A percentile compares a stretch with the other conserved stretches of the same genome.
phyloP scores from a whole-genome alignment of 1,140 invertebrate genomes.

The Papilio polyxenes region DNA sequence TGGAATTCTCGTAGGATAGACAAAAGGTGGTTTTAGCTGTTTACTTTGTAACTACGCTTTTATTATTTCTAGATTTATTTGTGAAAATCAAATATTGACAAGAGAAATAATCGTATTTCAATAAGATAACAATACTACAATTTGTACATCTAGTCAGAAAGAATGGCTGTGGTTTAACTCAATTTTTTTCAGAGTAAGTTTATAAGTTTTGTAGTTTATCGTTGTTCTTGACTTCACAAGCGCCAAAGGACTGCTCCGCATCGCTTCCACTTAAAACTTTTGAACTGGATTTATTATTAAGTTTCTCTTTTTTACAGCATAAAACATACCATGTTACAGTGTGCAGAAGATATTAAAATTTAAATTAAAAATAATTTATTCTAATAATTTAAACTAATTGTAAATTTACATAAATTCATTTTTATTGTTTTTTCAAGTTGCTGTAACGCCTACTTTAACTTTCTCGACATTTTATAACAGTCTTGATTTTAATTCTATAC shows the following conservation, averaged over 20 bases:
- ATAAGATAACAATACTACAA: neutral
- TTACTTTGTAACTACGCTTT: too few species aligned
- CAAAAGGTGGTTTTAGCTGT: too few species aligned
- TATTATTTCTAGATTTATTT: too few species aligned
- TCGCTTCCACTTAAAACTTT: constrained; percentile 27
- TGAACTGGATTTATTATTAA: constrained; percentile 20
- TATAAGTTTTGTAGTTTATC: constrained; percentile 26
- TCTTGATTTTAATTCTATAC: too few species aligned
- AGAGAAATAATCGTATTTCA: too few species aligned
- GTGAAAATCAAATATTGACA: too few species aligned
- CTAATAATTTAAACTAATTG: neutral
- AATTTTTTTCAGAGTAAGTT: neutral
- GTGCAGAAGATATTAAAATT: neutral
- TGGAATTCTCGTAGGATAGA: too few species aligned
- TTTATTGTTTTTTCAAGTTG: neutral
- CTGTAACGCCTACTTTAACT: too few species aligned
- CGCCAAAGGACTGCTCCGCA: constrained; percentile 18
- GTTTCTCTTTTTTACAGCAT: neutral
- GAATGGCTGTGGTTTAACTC: neutral
- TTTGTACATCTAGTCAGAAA: neutral
- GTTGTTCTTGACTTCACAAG: constrained; percentile 28
- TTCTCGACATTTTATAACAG: too few species aligned
- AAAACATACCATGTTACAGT: constrained; percentile 10
- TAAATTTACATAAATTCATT: neutral
- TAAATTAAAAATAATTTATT: neutral